These are phyloP conservation scores for Ondatra zibethicus DNA, from an alignment of 2,113 vertebrate genomes.

Conservation along the genomic window DNA sequence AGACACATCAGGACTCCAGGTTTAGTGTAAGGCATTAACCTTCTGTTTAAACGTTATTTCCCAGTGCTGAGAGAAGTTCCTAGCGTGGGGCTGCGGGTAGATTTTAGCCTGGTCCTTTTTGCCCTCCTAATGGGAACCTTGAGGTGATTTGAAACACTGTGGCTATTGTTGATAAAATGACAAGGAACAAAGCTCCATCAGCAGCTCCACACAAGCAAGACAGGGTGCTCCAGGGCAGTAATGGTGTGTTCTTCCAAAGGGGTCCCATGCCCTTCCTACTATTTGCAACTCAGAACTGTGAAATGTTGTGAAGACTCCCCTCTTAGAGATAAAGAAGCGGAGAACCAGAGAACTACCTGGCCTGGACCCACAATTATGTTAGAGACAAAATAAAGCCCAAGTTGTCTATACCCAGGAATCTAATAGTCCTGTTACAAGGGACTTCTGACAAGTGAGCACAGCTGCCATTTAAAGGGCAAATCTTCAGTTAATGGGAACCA, in stretches of 20 bases:
- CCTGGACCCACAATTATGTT: neutral
- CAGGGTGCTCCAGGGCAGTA: neutral
- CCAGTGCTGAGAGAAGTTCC: conserved; percentile 33
- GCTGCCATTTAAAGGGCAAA: conserved; percentile 90
- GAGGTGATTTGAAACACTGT: conserved; percentile 62
- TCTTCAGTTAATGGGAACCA: conserved; percentile 92
- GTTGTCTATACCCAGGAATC: neutral
- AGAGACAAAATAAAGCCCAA: conserved; percentile 52
- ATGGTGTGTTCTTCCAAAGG: neutral
- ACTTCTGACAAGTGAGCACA: conserved; percentile 85
- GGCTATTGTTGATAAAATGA: conserved; percentile 60
- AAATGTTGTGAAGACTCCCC: neutral
- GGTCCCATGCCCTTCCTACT: neutral
- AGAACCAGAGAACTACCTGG: neutral
- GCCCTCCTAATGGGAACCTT: conserved; percentile 39
- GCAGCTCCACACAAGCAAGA: conserved; percentile 2
- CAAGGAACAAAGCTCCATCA: conserved; percentile 42
- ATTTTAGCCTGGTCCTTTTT: conserved; percentile 49
- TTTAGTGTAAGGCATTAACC: conserved; percentile 36
- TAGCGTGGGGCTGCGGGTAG: neutral
- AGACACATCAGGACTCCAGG: neutral
- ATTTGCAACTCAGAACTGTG: neutral
- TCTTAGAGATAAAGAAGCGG: conserved; percentile 46
- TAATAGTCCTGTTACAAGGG: neutral
- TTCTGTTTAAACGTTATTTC: conserved; percentile 60